Percentiles rank a stretch among this genome's conserved stretches.
phyloP scores from a whole-genome alignment of 2,888 invertebrate genomes.

The Leptarthrus brevirostris region DNA sequence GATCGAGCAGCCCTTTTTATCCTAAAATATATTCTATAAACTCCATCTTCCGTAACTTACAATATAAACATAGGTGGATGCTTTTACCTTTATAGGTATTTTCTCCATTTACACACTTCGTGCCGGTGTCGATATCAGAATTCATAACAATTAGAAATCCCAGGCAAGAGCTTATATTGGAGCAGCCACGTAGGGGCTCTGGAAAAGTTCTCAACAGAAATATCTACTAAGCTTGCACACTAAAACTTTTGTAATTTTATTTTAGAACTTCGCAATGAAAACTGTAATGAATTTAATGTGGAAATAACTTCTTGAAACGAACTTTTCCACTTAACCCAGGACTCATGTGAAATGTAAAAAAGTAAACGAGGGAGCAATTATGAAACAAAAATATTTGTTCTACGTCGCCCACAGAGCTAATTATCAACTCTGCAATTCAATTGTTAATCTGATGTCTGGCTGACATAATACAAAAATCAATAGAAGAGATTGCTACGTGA shows the following conservation, averaged over 20 bases:
- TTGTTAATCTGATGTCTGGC: not conserved
- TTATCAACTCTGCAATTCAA: not conserved
- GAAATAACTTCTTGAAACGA: conserved; percentile 10
- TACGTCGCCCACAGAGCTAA: too few species aligned
- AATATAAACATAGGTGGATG: not conserved
- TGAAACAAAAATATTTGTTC: too few species aligned
- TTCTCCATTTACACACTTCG: conserved; percentile 10
- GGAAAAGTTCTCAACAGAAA: not conserved
- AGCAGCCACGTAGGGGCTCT: too few species aligned
- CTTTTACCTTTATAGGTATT: conserved; percentile 7
- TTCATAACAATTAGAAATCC: conserved; percentile 31
- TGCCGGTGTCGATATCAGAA: not conserved
- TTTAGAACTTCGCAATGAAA: conserved; percentile 18
- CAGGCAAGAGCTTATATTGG: not conserved
- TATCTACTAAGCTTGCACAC: not conserved
- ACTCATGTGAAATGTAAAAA: not conserved
- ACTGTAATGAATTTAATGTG: conserved; percentile 30
- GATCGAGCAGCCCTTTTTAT: not conserved
- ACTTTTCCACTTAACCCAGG: conserved; percentile 5
- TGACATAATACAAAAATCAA: not conserved
- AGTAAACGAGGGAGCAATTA: too few species aligned
- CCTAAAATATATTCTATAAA: not conserved
- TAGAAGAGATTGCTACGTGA: too few species aligned
- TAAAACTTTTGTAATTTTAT: conserved; percentile 27
- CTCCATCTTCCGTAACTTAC: not conserved